A percentile compares a stretch with the other conserved stretches of the same genome.
Evolutionary conservation across 2,113 vertebrate species (phyloP).

Genomic region (Rhinolophus sinicus): DNA sequence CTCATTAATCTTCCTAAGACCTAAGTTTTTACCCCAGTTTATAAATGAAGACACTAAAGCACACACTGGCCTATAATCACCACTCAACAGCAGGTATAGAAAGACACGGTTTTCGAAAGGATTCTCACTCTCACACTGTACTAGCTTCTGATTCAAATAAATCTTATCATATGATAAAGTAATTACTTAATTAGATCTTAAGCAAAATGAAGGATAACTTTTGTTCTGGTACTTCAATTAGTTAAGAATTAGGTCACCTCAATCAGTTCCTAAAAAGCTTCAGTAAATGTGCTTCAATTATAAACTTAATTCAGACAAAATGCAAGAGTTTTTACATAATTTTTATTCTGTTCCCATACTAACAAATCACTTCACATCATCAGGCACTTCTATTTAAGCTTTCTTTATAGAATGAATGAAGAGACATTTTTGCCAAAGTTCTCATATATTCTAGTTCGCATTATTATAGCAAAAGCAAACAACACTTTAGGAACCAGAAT

Average conservation of each 20-base stretch:
- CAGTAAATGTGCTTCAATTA: conserved; percentile 78
- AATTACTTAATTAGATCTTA: conserved; percentile 33
- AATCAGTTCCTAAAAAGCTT: conserved; percentile 72
- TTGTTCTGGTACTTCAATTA: conserved; percentile 61
- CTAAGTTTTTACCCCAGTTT: conserved; percentile 67
- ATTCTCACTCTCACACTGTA: not conserved
- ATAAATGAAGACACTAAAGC: conserved; percentile 52
- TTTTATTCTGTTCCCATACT: conserved; percentile 73
- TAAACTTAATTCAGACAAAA: conserved; percentile 79
- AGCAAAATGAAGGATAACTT: conserved; percentile 52
- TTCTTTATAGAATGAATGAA: conserved; percentile 69
- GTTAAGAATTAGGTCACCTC: conserved; percentile 82
- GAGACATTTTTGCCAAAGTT: conserved; percentile 44
- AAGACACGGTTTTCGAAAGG: not conserved
- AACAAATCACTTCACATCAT: conserved; percentile 74
- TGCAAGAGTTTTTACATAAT: conserved; percentile 47
- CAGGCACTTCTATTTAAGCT: conserved; percentile 55
- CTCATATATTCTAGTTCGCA: not conserved
- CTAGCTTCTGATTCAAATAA: conserved; percentile 47
- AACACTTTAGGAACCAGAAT: conserved; percentile 23
- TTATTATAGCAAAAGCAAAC: not conserved
- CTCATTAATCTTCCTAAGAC: conserved; percentile 67
- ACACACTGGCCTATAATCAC: not conserved
- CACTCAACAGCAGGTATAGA: not conserved
- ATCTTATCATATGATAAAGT: not conserved